Base-by-base conservation (phyloP, 2,113 vertebrate genomes). In the Gobius niger region DNA sequence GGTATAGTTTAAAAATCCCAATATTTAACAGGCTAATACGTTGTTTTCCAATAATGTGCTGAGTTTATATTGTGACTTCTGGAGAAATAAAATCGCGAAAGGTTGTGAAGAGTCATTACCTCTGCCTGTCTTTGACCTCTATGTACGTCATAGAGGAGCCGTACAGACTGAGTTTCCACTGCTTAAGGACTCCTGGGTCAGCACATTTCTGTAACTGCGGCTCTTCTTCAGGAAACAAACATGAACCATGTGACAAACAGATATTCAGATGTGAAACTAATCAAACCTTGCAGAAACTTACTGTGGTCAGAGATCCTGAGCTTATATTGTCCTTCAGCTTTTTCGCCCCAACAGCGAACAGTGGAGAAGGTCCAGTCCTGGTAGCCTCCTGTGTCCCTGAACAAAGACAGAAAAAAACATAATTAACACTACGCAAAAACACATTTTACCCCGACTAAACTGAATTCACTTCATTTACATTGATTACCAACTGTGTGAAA, bases 361-460 rank as follows among this genome's bases (percentile, higher is more conserved):
- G 96, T 97, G 79, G 97, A 99, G 87, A 99, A 99, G 15, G 96
- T 98, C 98, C 98, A 99, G 78, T 97, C 97, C 0, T 90, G 89
- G 66, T 95, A 96, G 52, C 97, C 97, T 0, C 80, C 86, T 60
- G 93, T 63, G 64, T 99, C 95, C 78, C 97, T 94, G 75, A 40
- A 75, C 24, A 34, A 34, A 34, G 5, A 34, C 24, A 34, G 3
- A 34, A 3, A 34, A 34, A 34, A 34, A 34, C 24, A 34, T 34
- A 4, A n/a, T n/a, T n/a, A n/a, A 34, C 3, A 34, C 3, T 34
- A 34, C 24, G 5, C 24, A 34, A 34, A 34, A 34, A 34, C 24
- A 34, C 24, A 34, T 34, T 34, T 34, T 34, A 34, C 3, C 3
- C 24, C 3, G 24, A 34, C 24, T 34, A 4, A 34, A 3, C 24